Evolutionary conservation across 2,113 vertebrate genomes (phyloP), one percentile per base, ranked within the genome.

Genomic region (Neodon shergylaensis): DNA sequence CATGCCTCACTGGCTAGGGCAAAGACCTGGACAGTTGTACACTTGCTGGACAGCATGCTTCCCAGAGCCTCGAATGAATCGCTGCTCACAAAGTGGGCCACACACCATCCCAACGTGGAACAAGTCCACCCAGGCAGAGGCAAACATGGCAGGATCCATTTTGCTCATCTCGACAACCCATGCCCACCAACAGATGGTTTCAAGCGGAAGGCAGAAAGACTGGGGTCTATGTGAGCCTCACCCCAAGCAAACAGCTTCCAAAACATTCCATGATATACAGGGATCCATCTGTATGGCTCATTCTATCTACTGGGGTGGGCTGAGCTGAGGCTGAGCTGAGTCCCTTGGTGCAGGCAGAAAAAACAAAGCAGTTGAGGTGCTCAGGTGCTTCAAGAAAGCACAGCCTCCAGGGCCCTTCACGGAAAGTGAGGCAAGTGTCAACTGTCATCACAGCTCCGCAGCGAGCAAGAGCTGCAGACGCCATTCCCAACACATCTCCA

Each of bases 71-170:
- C 7, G 31, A 33, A 49, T 16, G 24, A 26, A 26, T 36, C 12
- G 66, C 13, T 17, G 5, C 22, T 61, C 78, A 47, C 70, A 36
- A 0, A 58, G 16, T 22, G 12, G 47, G 28, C 31, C 88, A 44
- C 10, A 13, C 0, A 0, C 65, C 68, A 31, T 24, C 83, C 92
- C 44, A 1, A 2, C 0, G 4, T n/a, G 44, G 8, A 21, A 19
- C 63, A 77, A 72, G 31, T 39, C 63, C 11, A 10, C 61, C 36
- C 19, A 49, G 68, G 11, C 17, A 70, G 28, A 77, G 72, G 52
- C 73, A 42, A 36, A 11, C 16, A 9, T 36, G 65, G 13, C 4
- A 42, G 84, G 44, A 39, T 33, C 39, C 4, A 42, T 12, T n/a
- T 63, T 5, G 58, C 11, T 68, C 47, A 19, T 31, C n/a, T 7